Percentiles rank a stretch among this genome's conserved stretches.
Evolutionary conservation across 2,113 vertebrate genomes (phyloP).

Genomic region (Zosterops japonicus): DNA sequence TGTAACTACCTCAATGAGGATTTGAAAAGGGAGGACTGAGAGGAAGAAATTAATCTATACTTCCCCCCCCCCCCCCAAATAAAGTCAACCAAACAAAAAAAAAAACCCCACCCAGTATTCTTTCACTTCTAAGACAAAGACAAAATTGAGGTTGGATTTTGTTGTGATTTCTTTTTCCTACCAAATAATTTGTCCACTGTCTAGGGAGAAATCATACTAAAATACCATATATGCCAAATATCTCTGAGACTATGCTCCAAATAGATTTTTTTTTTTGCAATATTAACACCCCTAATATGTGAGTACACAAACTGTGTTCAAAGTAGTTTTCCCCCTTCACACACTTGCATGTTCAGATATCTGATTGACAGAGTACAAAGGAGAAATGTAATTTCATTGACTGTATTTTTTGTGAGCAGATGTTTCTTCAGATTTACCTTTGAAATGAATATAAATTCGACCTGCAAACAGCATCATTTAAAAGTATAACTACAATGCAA

Average conservation of each 20-base stretch:
- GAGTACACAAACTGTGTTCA: not conserved
- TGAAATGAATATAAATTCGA: not conserved
- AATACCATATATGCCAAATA: not conserved
- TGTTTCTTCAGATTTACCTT: not conserved
- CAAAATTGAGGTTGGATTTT: not conserved
- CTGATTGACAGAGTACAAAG: not conserved
- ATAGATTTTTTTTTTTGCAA: not conserved
- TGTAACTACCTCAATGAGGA: not conserved
- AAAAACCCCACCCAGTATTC: too few relatives aligned
- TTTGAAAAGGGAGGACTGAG: accelerated
- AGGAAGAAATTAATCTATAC: not conserved
- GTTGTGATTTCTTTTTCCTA: not conserved
- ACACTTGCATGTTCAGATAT: not conserved
- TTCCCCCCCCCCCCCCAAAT: not conserved
- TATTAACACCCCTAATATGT: not conserved
- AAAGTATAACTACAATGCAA: not conserved
- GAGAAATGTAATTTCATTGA: not conserved
- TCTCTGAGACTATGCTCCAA: not conserved
- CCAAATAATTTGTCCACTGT: not conserved
- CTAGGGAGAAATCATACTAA: not conserved
- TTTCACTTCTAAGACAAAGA: not conserved
- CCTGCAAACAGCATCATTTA: not conserved
- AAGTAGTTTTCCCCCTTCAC: not conserved
- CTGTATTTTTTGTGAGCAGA: not conserved
- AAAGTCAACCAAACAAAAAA: too few relatives aligned